Evolutionary conservation across 2,888 invertebrate species (phyloP).

Genomic region (Melitaea athalia): DNA sequence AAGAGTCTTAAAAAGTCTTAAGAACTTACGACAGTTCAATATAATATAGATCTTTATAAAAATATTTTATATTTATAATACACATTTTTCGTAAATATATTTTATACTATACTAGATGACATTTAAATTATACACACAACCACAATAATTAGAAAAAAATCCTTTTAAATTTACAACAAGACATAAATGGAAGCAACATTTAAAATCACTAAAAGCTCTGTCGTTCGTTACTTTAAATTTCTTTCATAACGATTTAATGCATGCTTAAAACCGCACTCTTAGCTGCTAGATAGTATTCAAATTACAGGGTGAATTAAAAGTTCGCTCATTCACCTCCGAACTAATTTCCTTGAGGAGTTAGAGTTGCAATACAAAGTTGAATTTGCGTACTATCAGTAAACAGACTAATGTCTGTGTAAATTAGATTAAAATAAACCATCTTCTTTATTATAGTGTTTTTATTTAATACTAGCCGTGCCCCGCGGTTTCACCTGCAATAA

Average conservation of each 20-base stretch:
- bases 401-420: slow-evolving; percentile 27
- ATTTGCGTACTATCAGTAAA: slow-evolving; percentile 27
- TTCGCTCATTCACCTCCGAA: slow-evolving; percentile 28
- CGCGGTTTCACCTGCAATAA: too few species aligned
- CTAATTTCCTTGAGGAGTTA: slow-evolving; percentile 25
- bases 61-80: too few species aligned
- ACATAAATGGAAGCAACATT: slow-evolving; percentile 18
- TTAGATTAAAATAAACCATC: slow-evolving; percentile 2
- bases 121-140: neutral
- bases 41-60: too few species aligned
- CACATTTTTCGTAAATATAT: neutral
- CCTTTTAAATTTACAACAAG: slow-evolving; percentile 10
- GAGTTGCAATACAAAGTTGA: slow-evolving; percentile 17
- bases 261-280: slow-evolving; percentile 17
- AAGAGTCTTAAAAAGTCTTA: too few species aligned
- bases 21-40: too few species aligned
- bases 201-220: slow-evolving; percentile 23
- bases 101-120: neutral
- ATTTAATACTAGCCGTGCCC: too few species aligned
- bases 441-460: too few species aligned
- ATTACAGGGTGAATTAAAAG: slow-evolving; percentile 34
- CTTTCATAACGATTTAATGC: slow-evolving; percentile 18
- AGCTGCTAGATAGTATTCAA: slow-evolving; percentile 27
- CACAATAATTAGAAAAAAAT: slow-evolving; percentile 8
- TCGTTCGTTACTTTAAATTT: slow-evolving; percentile 18